These are phyloP conservation scores for Scaptomyza parva DNA, from an alignment of 2,888 invertebrate genomes.

Conservation along the genomic window DNA sequence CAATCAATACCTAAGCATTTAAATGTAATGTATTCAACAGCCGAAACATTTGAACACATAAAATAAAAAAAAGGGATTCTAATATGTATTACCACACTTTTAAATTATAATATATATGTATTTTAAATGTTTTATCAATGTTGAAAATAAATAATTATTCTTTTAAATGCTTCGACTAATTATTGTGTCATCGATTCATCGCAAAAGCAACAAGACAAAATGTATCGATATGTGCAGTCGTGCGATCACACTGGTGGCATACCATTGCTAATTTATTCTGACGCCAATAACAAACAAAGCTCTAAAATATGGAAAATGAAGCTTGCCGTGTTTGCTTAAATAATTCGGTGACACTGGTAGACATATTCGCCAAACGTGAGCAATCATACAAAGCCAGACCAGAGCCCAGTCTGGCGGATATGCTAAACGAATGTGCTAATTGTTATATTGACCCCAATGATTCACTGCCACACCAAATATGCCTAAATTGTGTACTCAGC, in stretches of 20 bases:
- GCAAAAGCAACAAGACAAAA: not conserved
- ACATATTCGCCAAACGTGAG: slow-evolving; percentile 35
- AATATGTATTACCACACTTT: slow-evolving; percentile 58
- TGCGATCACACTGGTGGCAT: slow-evolving; percentile 23
- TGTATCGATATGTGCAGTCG: slow-evolving; percentile 16
- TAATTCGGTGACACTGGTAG: slow-evolving; percentile 29
- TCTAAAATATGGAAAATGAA: slow-evolving; percentile 23
- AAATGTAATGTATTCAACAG: slow-evolving; percentile 55
- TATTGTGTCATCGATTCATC: slow-evolving; percentile 35
- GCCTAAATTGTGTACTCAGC: slow-evolving; percentile 28
- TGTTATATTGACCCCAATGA: slow-evolving; percentile 34
- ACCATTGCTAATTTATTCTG: no score
- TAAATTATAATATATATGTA: slow-evolving; percentile 56
- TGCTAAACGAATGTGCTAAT: slow-evolving; percentile 47
- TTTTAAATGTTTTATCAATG: slow-evolving; percentile 74
- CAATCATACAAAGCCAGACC: not conserved
- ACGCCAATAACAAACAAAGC: not conserved
- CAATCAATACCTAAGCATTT: slow-evolving; percentile 69
- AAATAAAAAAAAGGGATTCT: slow-evolving; percentile 8
- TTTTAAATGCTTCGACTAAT: slow-evolving; percentile 37
- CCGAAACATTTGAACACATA: slow-evolving; percentile 37
- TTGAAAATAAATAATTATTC: slow-evolving; percentile 81
- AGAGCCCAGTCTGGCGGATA: slow-evolving; percentile 47
- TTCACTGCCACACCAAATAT: slow-evolving; percentile 42
- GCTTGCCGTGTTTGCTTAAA: slow-evolving; percentile 41